Evolutionary conservation across 30 jellyfish, hydroid and myxozoan genomes (phyloP).

Genomic region (Turritopsis rubra): DNA sequence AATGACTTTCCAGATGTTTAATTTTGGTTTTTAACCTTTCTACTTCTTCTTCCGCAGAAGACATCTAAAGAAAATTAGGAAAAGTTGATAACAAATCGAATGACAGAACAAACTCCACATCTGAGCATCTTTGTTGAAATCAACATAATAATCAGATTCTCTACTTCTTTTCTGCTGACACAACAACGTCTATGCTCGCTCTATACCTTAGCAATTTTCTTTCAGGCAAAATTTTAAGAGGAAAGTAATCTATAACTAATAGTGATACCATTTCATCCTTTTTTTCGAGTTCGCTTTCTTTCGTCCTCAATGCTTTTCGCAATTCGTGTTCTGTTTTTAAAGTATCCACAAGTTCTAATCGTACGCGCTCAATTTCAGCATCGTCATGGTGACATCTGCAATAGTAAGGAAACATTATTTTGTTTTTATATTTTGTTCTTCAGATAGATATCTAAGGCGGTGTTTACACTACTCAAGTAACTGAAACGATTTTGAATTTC

Average conservation of each 20-base stretch:
- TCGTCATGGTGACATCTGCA: slow-evolving; percentile 30
- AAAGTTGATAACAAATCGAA: neutral
- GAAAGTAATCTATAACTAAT: too few relatives aligned
- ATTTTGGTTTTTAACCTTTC: neutral
- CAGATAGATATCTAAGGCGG: neutral
- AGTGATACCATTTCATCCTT: neutral
- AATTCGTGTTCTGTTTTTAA: neutral
- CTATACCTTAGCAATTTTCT: too few relatives aligned
- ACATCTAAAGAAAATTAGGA: neutral
- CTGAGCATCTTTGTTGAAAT: neutral
- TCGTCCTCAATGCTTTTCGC: neutral
- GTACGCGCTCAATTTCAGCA: slow-evolving; percentile 17
- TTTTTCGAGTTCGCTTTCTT: slow-evolving; percentile 10
- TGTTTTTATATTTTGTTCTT: too few relatives aligned
- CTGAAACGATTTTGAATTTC: neutral
- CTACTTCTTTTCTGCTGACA: too few relatives aligned
- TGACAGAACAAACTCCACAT: neutral
- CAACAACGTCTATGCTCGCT: too few relatives aligned
- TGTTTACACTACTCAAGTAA: neutral
- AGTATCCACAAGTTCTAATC: slow-evolving; percentile 15
- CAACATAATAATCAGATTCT: neutral
- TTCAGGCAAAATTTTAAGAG: too few relatives aligned
- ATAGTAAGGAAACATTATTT: neutral
- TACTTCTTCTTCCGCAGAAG: neutral
- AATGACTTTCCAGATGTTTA: neutral